These are phyloP conservation scores for Galerucella pusilla DNA, from an alignment of 2,888 invertebrate genomes.

Conservation along the genomic window DNA sequence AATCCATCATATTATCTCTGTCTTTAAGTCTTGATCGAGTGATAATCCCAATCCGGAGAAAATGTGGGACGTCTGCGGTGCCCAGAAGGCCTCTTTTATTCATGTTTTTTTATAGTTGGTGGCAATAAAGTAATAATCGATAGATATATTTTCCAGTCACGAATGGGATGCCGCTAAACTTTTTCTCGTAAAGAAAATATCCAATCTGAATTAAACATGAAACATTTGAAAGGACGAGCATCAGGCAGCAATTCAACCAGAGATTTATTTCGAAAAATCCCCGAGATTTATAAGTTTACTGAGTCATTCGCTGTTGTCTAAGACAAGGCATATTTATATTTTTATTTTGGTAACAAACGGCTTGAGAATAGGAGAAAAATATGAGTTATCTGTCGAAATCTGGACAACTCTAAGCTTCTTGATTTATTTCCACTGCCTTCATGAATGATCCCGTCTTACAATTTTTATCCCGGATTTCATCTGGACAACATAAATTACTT, in stretches of 20 bases:
- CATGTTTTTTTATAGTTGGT: constrained; percentile 45
- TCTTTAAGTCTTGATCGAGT: constrained; percentile 32
- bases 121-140: constrained; percentile 58
- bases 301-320: constrained; percentile 56
- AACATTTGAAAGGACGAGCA: constrained; percentile 55
- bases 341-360: constrained; percentile 61
- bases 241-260: constrained; percentile 52
- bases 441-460: constrained; percentile 3
- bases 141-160: constrained; percentile 56
- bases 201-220: constrained; percentile 63
- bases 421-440: constrained; percentile 54
- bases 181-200: constrained; percentile 57
- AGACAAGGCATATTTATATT: constrained; percentile 63
- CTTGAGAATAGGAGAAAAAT: constrained; percentile 57
- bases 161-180: constrained; percentile 49
- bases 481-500: neutral
- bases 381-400: constrained; percentile 61
- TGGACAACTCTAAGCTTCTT: constrained; percentile 57
- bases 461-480: constrained; percentile 6
- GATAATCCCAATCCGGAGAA: constrained; percentile 25
- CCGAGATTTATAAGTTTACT: constrained; percentile 62
- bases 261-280: constrained; percentile 59
- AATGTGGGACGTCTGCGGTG: constrained; percentile 11
- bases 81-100: constrained; percentile 43
- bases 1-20: constrained; percentile 22